phyloP scores from a whole-genome alignment of 2,113 vertebrate genomes.

The Callithrix jacchus region DNA sequence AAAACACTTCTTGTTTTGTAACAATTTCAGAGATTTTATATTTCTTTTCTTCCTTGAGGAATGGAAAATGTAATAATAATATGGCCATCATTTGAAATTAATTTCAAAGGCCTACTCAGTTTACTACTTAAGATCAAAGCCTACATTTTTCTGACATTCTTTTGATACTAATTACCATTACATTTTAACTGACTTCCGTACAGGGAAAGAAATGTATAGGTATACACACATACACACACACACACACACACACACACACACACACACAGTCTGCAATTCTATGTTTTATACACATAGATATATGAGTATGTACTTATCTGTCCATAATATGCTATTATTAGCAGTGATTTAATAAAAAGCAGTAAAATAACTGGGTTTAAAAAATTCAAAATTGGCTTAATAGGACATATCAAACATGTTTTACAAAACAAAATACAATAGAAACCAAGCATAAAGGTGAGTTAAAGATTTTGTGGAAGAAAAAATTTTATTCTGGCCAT shows the following conservation, averaged over 20 bases:
- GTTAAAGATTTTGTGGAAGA: not conserved
- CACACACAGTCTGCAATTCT: not conserved
- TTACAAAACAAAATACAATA: conserved; percentile 13
- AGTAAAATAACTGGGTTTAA: not conserved
- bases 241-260: not conserved
- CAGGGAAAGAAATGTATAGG: not conserved
- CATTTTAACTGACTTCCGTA: conserved; percentile 52
- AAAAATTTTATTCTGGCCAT: not conserved
- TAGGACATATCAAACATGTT: not conserved
- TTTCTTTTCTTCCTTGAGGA: conserved; percentile 38
- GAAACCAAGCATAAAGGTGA: not conserved
- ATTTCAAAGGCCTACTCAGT: conserved; percentile 62
- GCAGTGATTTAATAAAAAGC: not conserved
- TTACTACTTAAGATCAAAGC: conserved; percentile 61
- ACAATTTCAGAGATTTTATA: conserved; percentile 30
- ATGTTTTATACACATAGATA: not conserved
- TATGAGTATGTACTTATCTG: not conserved
- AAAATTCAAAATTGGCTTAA: not conserved
- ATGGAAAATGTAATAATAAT: conserved; percentile 30
- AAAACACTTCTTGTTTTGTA: not conserved
- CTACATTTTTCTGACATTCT: conserved; percentile 56
- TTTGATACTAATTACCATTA: conserved; percentile 60
- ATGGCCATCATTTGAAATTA: conserved; percentile 58
- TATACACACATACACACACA: not conserved
- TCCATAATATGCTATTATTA: not conserved